These are phyloP conservation scores for Leguminivora glycinivorella DNA, from an alignment of 1,140 invertebrate genomes.

Conservation along the genomic window DNA sequence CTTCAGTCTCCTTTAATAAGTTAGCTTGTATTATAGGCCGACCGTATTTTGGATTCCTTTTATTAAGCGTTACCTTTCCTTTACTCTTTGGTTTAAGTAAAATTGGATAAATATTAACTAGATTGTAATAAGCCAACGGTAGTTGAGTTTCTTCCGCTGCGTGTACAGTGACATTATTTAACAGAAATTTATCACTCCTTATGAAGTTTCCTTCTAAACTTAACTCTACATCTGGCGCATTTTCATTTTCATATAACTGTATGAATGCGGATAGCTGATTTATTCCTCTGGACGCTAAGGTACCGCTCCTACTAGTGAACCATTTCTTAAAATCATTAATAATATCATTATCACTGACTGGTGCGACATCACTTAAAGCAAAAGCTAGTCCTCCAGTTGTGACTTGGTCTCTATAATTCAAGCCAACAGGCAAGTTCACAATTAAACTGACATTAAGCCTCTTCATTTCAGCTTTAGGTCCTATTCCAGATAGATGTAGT, in stretches of 20 bases:
- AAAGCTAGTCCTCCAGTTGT: constrained; percentile 60
- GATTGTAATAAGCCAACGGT: constrained; percentile 69
- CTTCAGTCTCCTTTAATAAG: constrained; percentile 89
- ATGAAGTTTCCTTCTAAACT: constrained; percentile 69
- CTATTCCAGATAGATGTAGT: constrained; percentile 87
- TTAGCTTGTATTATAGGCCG: constrained; percentile 95
- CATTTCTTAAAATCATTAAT: constrained; percentile 74
- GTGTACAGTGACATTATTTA: constrained; percentile 67
- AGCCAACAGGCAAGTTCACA: constrained; percentile 81
- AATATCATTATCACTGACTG: constrained; percentile 54
- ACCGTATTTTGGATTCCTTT: constrained; percentile 89
- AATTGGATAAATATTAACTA: constrained; percentile 85
- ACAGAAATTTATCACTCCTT: constrained; percentile 71
- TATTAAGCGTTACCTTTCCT: constrained; percentile 88
- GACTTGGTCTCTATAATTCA: constrained; percentile 84
- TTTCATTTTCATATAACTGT: constrained; percentile 67
- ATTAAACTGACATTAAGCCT: constrained; percentile 79
- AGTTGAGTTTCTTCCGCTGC: constrained; percentile 63
- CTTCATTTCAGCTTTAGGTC: constrained; percentile 83
- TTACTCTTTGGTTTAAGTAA: constrained; percentile 88
- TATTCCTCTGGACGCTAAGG: constrained; percentile 66
- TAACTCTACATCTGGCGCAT: constrained; percentile 68
- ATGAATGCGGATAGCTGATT: constrained; percentile 69
- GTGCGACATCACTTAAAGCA: constrained; percentile 51
- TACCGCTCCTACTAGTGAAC: constrained; percentile 66